These are phyloP conservation scores for Microcebus jonahi DNA, from an alignment of 2,113 vertebrate genomes.

Conservation along the genomic window DNA sequence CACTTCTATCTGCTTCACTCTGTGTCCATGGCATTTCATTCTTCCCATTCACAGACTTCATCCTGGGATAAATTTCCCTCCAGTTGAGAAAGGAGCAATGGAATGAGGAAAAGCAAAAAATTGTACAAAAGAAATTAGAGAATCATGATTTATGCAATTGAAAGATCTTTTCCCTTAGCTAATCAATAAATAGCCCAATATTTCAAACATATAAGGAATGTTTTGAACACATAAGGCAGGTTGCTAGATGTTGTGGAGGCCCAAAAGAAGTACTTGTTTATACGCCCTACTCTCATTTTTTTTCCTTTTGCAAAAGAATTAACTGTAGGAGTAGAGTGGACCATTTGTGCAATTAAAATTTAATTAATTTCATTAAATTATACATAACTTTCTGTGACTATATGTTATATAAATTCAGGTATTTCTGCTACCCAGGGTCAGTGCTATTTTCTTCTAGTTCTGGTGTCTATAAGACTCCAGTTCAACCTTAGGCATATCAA, in stretches of 20 bases:
- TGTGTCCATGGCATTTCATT: not conserved
- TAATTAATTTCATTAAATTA: slow-evolving; percentile 27
- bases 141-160: not conserved
- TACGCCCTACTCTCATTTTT: not conserved
- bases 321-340: not conserved
- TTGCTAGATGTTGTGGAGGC: not conserved
- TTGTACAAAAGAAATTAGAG: not conserved
- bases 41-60: not conserved
- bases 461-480: not conserved
- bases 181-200: not conserved
- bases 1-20: not conserved
- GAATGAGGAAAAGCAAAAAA: not conserved
- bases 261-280: not conserved
- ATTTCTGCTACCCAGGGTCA: not conserved
- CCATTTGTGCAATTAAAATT: slow-evolving; percentile 5
- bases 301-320: not conserved
- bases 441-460: slow-evolving; percentile 14
- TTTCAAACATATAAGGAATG: not conserved
- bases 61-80: not conserved
- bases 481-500: not conserved
- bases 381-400: not conserved
- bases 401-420: not conserved
- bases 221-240: slow-evolving; percentile 32
- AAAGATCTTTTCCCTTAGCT: not conserved
- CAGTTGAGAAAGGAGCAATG: not conserved